Base-by-base conservation (phyloP, 2,888 invertebrate species). In the Argyresthia goedartella region DNA sequence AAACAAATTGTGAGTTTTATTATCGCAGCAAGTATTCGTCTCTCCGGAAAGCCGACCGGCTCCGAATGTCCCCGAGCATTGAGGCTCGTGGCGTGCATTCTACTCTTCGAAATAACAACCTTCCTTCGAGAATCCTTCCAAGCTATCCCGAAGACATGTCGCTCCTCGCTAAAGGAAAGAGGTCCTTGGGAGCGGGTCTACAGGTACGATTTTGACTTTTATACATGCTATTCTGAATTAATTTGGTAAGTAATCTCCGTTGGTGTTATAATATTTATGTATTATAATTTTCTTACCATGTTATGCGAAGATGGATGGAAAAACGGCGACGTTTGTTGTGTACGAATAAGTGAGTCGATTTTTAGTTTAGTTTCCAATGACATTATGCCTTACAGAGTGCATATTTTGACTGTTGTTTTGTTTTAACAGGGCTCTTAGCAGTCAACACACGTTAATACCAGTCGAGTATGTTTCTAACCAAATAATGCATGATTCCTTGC, bases 91-190 rank as follows among this genome's bases (percentile, higher is more conserved):
- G 98, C 98, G 1, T 98, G 98, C 71, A 92, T 96, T 53, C 88
- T 99, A 15, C 88, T 99, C n/a, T 91, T 95, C 67, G 99, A 99
- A 88, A 97, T 99, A 53, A 99, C 99, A 0, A 91, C 98, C 0
- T 99, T 99, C 76, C 87, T 99, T 51, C 89, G 99, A 13, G 99
- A 99, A 81, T 97, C 98, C 0, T 99, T 98, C 77, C 96, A 96
- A 71, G 91, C 91, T 34, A 73, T 95, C 54, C 95, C 95, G 0
- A 95, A 95, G 63, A 89, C 92, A 0, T 90, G 89, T 52, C 89
- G 92, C 59, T 77, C 91, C 14, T 89, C 91, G 53, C 89, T 91
- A 43, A 93, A 93, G 71, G 95, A 95, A 73, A 90, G 93, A 60
- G 93, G 93, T 13, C 93, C 94, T 11, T 95, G 95, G 95, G 94